A percentile compares a stretch with the other conserved stretches of the same genome.
Evolutionary conservation across 1,140 invertebrate genomes (phyloP).

Genomic region (Mamestra configurata): DNA sequence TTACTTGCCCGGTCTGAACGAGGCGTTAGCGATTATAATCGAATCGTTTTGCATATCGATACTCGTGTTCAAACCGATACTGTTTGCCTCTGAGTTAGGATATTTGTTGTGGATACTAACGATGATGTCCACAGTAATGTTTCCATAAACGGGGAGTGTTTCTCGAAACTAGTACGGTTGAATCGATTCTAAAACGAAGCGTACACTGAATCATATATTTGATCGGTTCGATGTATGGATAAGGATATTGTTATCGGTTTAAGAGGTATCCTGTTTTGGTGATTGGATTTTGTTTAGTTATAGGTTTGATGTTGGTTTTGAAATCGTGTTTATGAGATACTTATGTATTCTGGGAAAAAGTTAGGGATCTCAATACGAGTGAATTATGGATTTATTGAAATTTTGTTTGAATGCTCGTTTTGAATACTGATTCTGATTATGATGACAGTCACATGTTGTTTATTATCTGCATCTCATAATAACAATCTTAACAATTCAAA

Average conservation of each 20-base stretch:
- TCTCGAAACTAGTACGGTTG: background rate
- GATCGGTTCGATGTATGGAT: background rate
- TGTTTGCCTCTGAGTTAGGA: slow-evolving; percentile 10
- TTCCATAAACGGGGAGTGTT: slow-evolving; percentile 32
- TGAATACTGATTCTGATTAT: too few relatives aligned
- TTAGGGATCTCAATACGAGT: too few relatives aligned
- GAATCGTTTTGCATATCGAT: slow-evolving; percentile 44
- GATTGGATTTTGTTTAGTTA: background rate
- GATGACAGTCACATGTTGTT: background rate
- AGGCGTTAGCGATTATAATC: slow-evolving; percentile 31
- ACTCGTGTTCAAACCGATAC: slow-evolving; percentile 22
- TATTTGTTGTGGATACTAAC: slow-evolving; percentile 38
- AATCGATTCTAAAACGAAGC: slow-evolving; percentile 8
- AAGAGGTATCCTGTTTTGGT: background rate
- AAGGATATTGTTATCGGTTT: slow-evolving; percentile 2
- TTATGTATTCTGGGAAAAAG: too few relatives aligned
- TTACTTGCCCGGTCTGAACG: slow-evolving; percentile 5
- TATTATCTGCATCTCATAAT: background rate
- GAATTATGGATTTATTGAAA: too few relatives aligned
- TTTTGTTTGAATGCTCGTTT: too few relatives aligned
- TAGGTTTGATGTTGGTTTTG: too few relatives aligned
- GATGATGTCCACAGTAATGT: slow-evolving; percentile 36
- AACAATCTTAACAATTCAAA: background rate
- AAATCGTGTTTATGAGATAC: too few relatives aligned
- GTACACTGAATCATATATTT: slow-evolving; percentile 4